Conservation (phyloP, 2,888 invertebrate species). For the Strigamia crassipes region DNA sequence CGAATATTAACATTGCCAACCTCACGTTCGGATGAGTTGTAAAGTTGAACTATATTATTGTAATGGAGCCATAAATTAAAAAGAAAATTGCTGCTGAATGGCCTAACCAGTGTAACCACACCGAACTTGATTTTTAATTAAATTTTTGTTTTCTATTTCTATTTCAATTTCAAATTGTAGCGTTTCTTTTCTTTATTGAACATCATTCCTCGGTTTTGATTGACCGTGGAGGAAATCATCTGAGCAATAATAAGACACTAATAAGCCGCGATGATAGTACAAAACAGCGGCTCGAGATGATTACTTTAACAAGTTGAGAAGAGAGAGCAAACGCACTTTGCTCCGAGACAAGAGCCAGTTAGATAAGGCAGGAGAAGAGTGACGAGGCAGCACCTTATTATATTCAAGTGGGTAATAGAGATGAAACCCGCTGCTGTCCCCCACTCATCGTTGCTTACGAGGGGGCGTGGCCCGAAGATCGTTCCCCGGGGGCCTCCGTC, state of each 20-base stretch:
- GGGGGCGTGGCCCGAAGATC: neutral
- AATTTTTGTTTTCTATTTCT: neutral
- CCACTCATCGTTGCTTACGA: constrained; percentile 36
- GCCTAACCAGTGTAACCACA: no score
- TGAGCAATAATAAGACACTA: constrained; percentile 27
- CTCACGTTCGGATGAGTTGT: neutral
- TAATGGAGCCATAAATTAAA: neutral
- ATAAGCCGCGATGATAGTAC: constrained; percentile 23
- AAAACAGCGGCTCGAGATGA: constrained; percentile 12
- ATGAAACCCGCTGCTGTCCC: constrained; percentile 33
- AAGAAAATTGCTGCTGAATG: neutral
- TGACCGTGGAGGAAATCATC: constrained; percentile 12
- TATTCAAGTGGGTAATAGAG: constrained; percentile 32
- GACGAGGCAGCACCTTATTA: constrained; percentile 34
- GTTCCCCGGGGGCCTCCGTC: constrained; percentile 28
- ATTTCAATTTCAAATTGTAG: no score
- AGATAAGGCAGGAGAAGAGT: constrained; percentile 27
- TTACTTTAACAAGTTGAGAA: constrained; percentile 20
- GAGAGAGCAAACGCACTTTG: constrained; percentile 27
- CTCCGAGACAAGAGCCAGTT: constrained; percentile 23
- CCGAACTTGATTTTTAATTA: neutral
- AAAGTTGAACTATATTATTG: neutral
- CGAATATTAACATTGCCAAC: neutral
- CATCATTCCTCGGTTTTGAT: neutral
- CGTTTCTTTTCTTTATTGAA: neutral